Evolutionary conservation across 2,113 vertebrate genomes (phyloP), one percentile per base, ranked within the genome.

Genomic region (Charina bottae): DNA sequence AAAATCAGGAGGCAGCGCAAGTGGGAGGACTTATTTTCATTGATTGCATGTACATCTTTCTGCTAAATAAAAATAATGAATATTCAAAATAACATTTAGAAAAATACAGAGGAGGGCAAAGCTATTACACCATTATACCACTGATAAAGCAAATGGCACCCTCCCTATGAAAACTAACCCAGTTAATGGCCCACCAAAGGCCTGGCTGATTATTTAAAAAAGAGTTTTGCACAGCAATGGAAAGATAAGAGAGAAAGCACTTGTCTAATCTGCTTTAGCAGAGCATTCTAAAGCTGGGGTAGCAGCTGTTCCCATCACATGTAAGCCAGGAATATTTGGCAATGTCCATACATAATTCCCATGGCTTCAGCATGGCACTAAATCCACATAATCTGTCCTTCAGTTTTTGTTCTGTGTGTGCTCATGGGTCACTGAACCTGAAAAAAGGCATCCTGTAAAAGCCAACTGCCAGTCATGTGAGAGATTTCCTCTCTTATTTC

Each of bases 361-460:
- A 64, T 64, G 62, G 26, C 26, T 64, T 64, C 26, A 64, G 33
- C 2, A 5, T 11, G 88, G 49, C 49, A 89, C 23, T 12, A 49
- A 13, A 9, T 7, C 6, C n/a, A 13, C 17, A 7, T 15, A 15
- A 0, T n/a, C 90, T 89, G 90, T 53, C 42, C 89, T 26, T 92
- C 64, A 68, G n/a, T 94, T 93, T 89, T 85, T 68, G 1, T 84
- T 54, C 53, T 23, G 37, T 83, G 28, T 59, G 37, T 91, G 54
- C 92, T 92, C 89, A 60, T 1, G 55, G 46, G 68, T 2, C 78
- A 68, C 85, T n/a, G 58, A 68, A 89, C 54, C 19, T 46, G 62
- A 56, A 49, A 90, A n/a, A 6, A 1, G 23, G 8, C 28, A 33
- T 95, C 19, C 26, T 19, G 2, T 92, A 2, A 72, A 83, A 85